Base-by-base conservation (phyloP, 2,888 invertebrate species). In the Stegophylla sp. region DNA sequence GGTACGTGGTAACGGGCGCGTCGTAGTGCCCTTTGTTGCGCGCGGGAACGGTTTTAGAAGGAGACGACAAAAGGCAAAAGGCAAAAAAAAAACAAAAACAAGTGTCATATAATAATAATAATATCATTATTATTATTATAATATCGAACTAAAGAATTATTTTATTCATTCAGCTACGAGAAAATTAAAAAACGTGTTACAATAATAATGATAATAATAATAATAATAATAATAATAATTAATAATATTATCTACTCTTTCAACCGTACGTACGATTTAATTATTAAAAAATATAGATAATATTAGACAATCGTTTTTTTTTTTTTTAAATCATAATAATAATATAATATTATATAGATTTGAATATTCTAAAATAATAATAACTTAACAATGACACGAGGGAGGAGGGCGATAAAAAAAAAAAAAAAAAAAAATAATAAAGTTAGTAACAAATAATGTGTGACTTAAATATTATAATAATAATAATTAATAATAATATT, bases 91-190 rank as follows among this genome's bases (percentile, higher is more conserved):
- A n/a, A n/a, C n/a, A n/a, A n/a, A n/a, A n/a, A n/a, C n/a, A n/a
- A n/a, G n/a, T n/a, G n/a, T n/a, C 34, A 23, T 20, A 1, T 13
- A 75, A 23, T 23, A 63, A 23, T 17, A 12, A 23, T 12, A 23
- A 20, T 10, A 20, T 17, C 12, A 23, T 7, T 12, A 20, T 23
- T 20, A 56, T 7, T 23, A 1, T 3, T 26, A 59, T 69, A 51
- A 48, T 64, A 75, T 66, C 53, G 64, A 76, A 66, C 75, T 76
- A 76, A 76, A 76, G n/a, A 43, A 23, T 71, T 79, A 61, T 45
- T 79, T 71, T 43, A 28, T n/a, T 71, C 48, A 79, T 79, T 79
- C 41, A 79, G 69, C 79, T 79, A 79, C 79, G 63, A 79, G 69
- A 71, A 69, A 79, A 69, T 69, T 61, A 69, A 79, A 53, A 79